Percentiles rank a stretch among this genome's conserved stretches.
phyloP scores from a whole-genome alignment of 2,797 vertebrate species.

The Otolemur crassicaudatus region DNA sequence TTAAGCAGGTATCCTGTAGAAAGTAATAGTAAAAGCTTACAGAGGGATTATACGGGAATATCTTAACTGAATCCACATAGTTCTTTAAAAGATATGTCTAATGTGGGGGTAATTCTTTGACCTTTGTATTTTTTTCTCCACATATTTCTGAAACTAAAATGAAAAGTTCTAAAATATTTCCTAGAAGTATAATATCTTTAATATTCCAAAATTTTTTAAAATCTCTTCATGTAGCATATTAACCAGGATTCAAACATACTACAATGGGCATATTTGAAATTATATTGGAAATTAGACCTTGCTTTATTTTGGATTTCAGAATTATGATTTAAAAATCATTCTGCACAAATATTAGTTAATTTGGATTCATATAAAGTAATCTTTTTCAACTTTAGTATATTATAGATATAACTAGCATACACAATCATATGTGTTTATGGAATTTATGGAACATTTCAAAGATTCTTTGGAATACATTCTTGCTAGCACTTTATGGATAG shows the following conservation, averaged over 20 bases:
- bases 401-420: background rate
- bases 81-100: background rate
- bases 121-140: background rate
- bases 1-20: background rate
- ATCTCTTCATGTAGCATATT: background rate
- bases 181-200: background rate
- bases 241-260: background rate
- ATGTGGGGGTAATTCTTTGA: background rate
- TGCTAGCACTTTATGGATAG: background rate
- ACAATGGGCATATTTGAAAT: background rate
- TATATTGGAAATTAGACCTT: constrained; percentile 30
- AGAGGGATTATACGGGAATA: background rate
- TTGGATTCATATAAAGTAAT: background rate
- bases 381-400: background rate
- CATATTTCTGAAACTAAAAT: background rate
- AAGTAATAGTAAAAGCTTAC: background rate
- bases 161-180: background rate
- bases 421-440: background rate
- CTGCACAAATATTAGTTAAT: background rate
- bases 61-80: background rate
- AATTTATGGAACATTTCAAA: background rate
- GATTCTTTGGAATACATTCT: background rate
- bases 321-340: background rate
- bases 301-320: background rate
- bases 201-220: background rate